Evolutionary conservation across 2,113 vertebrate genomes (phyloP).

Genomic region (Neofelis nebulosa): DNA sequence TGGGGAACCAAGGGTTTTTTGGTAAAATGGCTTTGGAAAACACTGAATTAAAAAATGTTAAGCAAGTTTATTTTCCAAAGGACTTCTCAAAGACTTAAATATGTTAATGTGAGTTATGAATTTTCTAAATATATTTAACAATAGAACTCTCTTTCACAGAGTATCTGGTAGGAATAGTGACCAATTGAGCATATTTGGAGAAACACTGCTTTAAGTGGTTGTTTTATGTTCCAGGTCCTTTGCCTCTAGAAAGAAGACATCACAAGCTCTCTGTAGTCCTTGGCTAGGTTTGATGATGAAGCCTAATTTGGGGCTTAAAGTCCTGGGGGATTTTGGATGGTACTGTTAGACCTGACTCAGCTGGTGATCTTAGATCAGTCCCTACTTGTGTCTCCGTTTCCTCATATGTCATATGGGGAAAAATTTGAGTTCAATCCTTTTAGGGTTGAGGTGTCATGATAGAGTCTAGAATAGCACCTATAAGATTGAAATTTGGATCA

Average conservation of each 20-base stretch:
- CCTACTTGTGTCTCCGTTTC: not conserved
- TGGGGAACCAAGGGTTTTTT: not conserved
- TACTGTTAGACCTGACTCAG: not conserved
- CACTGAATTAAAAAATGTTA: not conserved
- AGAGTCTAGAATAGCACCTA: not conserved
- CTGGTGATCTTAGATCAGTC: not conserved
- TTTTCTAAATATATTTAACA: conserved; percentile 17
- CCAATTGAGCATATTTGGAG: not conserved
- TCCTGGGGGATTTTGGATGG: not conserved
- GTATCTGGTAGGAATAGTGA: not conserved
- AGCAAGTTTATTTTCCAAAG: conserved; percentile 1
- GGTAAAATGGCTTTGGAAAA: conserved; percentile 43
- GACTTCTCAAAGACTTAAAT: not conserved
- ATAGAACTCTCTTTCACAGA: not conserved
- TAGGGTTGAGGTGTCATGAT: not conserved
- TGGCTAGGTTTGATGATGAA: not conserved
- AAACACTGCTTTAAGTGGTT: not conserved
- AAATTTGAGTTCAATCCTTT: not conserved
- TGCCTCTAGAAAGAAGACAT: not conserved
- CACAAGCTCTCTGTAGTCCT: not conserved
- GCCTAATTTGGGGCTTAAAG: not conserved
- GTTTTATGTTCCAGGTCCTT: not conserved
- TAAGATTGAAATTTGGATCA: not conserved
- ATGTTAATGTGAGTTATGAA: not conserved
- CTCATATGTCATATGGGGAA: not conserved